These are phyloP conservation scores for Propithecus deckenii DNA, from an alignment of 2,797 vertebrate genomes.

Conservation along the genomic window DNA sequence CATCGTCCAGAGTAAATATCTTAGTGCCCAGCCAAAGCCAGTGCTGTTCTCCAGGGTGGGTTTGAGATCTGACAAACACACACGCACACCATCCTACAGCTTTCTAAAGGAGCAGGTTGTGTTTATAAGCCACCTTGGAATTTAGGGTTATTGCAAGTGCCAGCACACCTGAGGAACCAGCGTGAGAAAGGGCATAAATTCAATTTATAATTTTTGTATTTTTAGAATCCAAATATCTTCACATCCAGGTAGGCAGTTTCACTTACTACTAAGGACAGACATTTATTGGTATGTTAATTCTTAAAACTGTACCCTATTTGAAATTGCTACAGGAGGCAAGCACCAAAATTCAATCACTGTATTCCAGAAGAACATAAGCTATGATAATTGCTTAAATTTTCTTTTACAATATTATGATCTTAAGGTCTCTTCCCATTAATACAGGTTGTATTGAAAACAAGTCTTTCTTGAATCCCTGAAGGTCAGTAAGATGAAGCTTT, in stretches of 20 bases:
- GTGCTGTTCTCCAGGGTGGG: background rate
- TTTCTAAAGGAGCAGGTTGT: constrained; percentile 18
- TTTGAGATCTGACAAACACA: background rate
- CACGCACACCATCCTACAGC: background rate
- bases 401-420: background rate
- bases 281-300: background rate
- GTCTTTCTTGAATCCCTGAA: constrained; percentile 25
- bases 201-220: constrained; percentile 19
- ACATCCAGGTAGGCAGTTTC: background rate
- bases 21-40: constrained; percentile 48
- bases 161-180: constrained; percentile 44
- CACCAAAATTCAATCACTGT: constrained; percentile 35
- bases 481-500: constrained; percentile 45
- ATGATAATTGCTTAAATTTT: background rate
- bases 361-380: constrained; percentile 33
- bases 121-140: background rate
- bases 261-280: background rate
- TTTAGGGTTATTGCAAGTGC: constrained; percentile 35
- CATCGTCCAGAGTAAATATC: constrained; percentile 65
- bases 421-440: background rate
- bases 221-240: constrained; percentile 60
- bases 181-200: background rate
- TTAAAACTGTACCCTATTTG: background rate
- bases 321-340: constrained; percentile 14
- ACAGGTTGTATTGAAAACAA: constrained; percentile 53